Evolutionary conservation across 1,140 invertebrate genomes (phyloP).

Genomic region (Listronotus bonariensis): DNA sequence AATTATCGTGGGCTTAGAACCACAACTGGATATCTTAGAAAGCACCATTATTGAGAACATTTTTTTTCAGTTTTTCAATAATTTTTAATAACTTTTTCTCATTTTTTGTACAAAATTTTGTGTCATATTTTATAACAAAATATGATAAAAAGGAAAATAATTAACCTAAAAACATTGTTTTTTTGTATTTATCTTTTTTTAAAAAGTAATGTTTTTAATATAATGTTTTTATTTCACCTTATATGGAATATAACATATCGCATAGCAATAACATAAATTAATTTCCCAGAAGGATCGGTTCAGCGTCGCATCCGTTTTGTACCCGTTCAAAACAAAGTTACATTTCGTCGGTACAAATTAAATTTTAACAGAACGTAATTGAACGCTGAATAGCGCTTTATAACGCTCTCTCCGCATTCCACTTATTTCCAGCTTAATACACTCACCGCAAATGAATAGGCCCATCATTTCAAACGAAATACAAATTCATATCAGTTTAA

Average conservation of each 20-base stretch:
- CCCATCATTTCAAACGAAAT: slow-evolving; percentile 38
- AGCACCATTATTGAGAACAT: too few species aligned
- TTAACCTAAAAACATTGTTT: too few species aligned
- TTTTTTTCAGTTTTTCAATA: too few species aligned
- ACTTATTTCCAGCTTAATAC: slow-evolving; percentile 54
- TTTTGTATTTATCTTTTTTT: too few species aligned
- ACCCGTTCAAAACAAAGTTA: slow-evolving; percentile 54
- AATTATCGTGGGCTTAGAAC: too few species aligned
- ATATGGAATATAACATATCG: slow-evolving; percentile 27
- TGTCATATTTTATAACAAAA: too few species aligned
- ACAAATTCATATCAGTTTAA: slow-evolving; percentile 31
- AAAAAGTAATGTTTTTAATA: too few species aligned
- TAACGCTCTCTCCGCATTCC: slow-evolving; percentile 45
- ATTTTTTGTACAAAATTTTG: too few species aligned
- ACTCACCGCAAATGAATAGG: slow-evolving; percentile 51
- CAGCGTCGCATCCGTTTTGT: slow-evolving; percentile 22
- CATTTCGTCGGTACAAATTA: slow-evolving; percentile 55
- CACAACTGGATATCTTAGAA: too few species aligned
- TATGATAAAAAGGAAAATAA: too few species aligned
- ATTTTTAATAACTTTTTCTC: too few species aligned
- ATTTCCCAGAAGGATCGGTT: slow-evolving; percentile 23
- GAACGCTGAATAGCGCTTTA: slow-evolving; percentile 50
- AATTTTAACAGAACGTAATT: slow-evolving; percentile 56
- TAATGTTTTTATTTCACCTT: neutral
- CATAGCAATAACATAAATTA: slow-evolving; percentile 26